phyloP scores from a whole-genome alignment of 2,113 vertebrate species.

The Channa maculata region DNA sequence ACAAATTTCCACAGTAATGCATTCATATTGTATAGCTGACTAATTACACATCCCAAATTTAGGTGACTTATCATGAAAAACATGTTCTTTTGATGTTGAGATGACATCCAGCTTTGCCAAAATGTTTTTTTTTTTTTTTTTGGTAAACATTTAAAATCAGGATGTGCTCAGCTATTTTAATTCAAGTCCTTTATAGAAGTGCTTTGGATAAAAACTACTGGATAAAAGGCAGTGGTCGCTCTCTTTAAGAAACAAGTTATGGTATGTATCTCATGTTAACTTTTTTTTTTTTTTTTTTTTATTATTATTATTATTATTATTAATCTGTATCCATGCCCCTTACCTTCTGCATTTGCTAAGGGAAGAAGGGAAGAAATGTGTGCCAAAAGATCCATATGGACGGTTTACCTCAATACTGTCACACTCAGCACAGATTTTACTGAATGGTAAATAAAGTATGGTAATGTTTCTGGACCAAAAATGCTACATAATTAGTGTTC shows the following conservation, averaged over 20 bases:
- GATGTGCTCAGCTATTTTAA: slow-evolving; percentile 44
- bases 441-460: slow-evolving; percentile 54
- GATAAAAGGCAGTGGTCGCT: slow-evolving; percentile 5
- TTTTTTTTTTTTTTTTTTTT: slow-evolving; percentile 3
- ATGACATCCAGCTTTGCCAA: slow-evolving; percentile 50
- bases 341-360: slow-evolving; percentile 29
- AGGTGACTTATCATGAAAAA: slow-evolving; percentile 20
- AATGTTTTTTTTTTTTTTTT: background rate
- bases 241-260: slow-evolving; percentile 7
- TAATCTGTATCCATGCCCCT: slow-evolving; percentile 16
- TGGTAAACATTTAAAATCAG: slow-evolving; percentile 44
- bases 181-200: slow-evolving; percentile 3
- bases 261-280: slow-evolving; percentile 18
- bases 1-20: slow-evolving; percentile 34
- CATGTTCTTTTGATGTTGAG: slow-evolving; percentile 16
- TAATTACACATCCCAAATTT: slow-evolving; percentile 35
- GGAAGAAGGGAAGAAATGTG: slow-evolving; percentile 30
- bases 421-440: slow-evolving; percentile 34
- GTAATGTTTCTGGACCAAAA: slow-evolving; percentile 73
- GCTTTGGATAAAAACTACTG: slow-evolving; percentile 20
- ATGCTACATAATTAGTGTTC: slow-evolving; percentile 34
- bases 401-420: slow-evolving; percentile 64
- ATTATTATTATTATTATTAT: slow-evolving; percentile 16
- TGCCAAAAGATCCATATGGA: slow-evolving; percentile 23
- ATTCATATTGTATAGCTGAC: slow-evolving; percentile 45